phyloP scores from a whole-genome alignment of 1,140 invertebrate species.

The Tachypleus tridentatus region DNA sequence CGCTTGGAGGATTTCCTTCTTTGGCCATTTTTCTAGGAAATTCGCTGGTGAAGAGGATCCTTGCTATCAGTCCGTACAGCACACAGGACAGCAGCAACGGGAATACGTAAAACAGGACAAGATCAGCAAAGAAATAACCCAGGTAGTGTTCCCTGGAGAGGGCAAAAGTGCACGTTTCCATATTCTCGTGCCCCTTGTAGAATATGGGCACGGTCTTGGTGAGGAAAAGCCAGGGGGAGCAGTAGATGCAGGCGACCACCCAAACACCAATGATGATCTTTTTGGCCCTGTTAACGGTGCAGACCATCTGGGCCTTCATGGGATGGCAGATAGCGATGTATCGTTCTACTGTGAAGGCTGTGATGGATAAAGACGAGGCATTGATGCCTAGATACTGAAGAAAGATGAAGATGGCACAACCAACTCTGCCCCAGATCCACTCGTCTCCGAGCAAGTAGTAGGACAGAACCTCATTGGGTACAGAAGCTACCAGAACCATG shows the following conservation, averaged over 20 bases:
- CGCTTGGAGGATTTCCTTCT: too few relatives aligned
- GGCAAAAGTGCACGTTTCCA: slow-evolving; percentile 40
- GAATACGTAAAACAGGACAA: slow-evolving; percentile 47
- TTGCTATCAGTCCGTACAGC: slow-evolving; percentile 44
- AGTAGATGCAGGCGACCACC: slow-evolving; percentile 44
- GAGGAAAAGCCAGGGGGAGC: slow-evolving; percentile 42
- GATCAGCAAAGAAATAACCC: slow-evolving; percentile 44
- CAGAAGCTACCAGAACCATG: slow-evolving; percentile 43
- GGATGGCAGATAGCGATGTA: slow-evolving; percentile 49
- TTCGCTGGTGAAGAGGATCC: slow-evolving; percentile 39
- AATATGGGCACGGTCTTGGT: slow-evolving; percentile 32
- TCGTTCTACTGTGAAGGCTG: slow-evolving; percentile 53
- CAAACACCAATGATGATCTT: slow-evolving; percentile 44
- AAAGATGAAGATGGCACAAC: slow-evolving; percentile 50
- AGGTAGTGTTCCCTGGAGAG: slow-evolving; percentile 41
- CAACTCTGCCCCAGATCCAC: slow-evolving; percentile 46
- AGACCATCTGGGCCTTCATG: slow-evolving; percentile 43
- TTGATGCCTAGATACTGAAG: slow-evolving; percentile 55
- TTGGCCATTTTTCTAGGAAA: slow-evolving; percentile 22
- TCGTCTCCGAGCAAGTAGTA: slow-evolving; percentile 44
- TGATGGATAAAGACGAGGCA: slow-evolving; percentile 48
- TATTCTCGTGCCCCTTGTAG: slow-evolving; percentile 31
- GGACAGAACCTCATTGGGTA: slow-evolving; percentile 45
- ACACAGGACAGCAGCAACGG: slow-evolving; percentile 43
- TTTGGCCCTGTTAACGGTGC: slow-evolving; percentile 44